Base-by-base conservation (phyloP, 2,888 invertebrate genomes). In the Troilus luridus region DNA sequence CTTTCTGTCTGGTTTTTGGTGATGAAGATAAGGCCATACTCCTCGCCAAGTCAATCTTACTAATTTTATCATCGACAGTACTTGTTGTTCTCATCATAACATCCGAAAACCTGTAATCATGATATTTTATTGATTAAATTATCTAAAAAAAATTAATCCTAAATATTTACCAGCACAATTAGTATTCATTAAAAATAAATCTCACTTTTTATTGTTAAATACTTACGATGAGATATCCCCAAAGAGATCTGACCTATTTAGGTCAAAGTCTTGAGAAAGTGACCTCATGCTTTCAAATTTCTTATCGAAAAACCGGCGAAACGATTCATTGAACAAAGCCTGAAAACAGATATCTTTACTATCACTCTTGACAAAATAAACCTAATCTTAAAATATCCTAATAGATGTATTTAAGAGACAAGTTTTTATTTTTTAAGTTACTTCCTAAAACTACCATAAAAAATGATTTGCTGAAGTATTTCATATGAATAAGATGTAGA, bases 251-350 rank as follows among this genome's bases (percentile, higher is more conserved):
- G 89, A 89, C 54, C 64, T 89, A 21, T 64, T 89, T 11, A 88
- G 60, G 5, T 88, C 88, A 54, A 89, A 89, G 14, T 89, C 89
- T 64, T 54, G 62, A 41, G 89, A 89, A n/a, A 64, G 62, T 11
- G 64, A 64, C 14, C 89, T 89, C n/a, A 64, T 64, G n/a, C 54
- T 64, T 89, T 90, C 88, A 90, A 85, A 58, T 85, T 97, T 97
- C 94, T 97, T 97, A 9, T 95, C 95, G 11, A 96, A 94, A 89
- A 97, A 95, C 60, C 96, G 95, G 62, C 95, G 96, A 10, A 96
- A 95, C 56, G 96, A 95, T 93, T 96, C 96, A 93, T 96, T 96
- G 93, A 96, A 95, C 92, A 94, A 93, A 14, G 93, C 93, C 93
- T 93, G 91, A 19, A 92, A 81, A 56, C 59, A 89, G 91, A 90